Conservation (phyloP, 2,113 vertebrate species). For the Dryoscopus gambensis region DNA sequence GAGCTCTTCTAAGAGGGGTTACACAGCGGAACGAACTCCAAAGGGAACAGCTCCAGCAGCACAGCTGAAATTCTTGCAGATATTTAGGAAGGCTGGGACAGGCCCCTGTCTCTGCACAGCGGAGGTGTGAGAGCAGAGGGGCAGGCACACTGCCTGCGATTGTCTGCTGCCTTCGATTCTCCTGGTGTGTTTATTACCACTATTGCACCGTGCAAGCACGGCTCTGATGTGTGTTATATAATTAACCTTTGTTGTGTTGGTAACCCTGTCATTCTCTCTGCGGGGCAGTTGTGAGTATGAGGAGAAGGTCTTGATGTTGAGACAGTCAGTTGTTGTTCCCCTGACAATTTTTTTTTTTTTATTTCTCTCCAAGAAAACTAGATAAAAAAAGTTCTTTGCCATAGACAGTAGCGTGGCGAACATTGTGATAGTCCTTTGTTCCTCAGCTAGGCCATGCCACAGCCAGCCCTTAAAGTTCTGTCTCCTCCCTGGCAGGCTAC, state of each 20-base stretch:
- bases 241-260: neutral
- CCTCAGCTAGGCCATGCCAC: neutral
- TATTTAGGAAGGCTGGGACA: neutral
- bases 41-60: neutral
- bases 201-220: neutral
- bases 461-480: neutral
- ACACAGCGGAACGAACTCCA: accelerated
- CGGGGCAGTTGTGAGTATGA: neutral
- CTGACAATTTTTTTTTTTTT: neutral
- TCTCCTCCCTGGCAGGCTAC: neutral
- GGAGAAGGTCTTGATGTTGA: neutral
- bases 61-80: neutral
- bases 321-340: no score
- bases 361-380: neutral
- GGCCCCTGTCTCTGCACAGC: neutral
- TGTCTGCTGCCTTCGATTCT: neutral
- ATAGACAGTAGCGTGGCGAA: neutral
- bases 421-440: neutral
- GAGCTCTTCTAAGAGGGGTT: neutral
- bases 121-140: neutral
- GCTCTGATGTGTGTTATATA: neutral
- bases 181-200: neutral
- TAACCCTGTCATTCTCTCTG: neutral
- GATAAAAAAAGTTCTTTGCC: neutral
- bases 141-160: neutral